These are phyloP conservation scores for Drosophila colorata DNA, from an alignment of 2,888 invertebrate genomes.

Conservation along the genomic window DNA sequence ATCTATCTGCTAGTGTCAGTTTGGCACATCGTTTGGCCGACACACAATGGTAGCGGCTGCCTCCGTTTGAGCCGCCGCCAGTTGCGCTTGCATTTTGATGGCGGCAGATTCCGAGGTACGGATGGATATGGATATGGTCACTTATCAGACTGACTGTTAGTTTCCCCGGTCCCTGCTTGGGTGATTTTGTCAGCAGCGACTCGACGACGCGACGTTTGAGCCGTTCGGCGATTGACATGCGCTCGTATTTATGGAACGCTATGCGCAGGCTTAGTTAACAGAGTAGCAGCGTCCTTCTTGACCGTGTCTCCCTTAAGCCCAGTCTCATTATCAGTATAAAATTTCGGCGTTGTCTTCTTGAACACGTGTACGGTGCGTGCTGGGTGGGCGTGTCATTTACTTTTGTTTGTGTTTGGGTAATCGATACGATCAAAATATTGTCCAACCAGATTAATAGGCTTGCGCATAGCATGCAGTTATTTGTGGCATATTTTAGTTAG, in stretches of 20 bases:
- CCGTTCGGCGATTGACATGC: conserved; percentile 54
- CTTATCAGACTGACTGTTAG: conserved; percentile 35
- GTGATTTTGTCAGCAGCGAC: conserved; percentile 9
- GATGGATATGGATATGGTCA: conserved; percentile 49
- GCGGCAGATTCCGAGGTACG: conserved; percentile 73
- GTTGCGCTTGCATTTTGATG: conserved; percentile 73
- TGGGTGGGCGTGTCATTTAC: conserved; percentile 54
- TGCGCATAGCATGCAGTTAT: conserved; percentile 24
- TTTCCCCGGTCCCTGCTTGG: background rate
- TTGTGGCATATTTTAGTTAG: conserved; percentile 55
- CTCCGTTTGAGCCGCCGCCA: conserved; percentile 69
- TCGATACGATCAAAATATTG: conserved; percentile 77
- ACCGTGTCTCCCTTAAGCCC: conserved; percentile 12
- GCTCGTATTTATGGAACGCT: conserved; percentile 77
- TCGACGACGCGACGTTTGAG: background rate
- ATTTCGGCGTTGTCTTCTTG: conserved; percentile 17
- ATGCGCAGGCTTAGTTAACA: conserved; percentile 74
- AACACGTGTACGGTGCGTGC: conserved; percentile 60
- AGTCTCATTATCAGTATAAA: conserved; percentile 5
- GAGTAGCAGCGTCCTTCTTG: conserved; percentile 25
- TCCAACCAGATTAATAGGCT: conserved; percentile 61
- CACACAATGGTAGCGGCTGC: conserved; percentile 73
- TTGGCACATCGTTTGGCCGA: conserved; percentile 80
- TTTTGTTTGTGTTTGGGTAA: conserved; percentile 64
- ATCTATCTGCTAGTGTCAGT: conserved; percentile 78